Conservation (phyloP, 2,113 vertebrate species). For the Paracyprichromis sp. region DNA sequence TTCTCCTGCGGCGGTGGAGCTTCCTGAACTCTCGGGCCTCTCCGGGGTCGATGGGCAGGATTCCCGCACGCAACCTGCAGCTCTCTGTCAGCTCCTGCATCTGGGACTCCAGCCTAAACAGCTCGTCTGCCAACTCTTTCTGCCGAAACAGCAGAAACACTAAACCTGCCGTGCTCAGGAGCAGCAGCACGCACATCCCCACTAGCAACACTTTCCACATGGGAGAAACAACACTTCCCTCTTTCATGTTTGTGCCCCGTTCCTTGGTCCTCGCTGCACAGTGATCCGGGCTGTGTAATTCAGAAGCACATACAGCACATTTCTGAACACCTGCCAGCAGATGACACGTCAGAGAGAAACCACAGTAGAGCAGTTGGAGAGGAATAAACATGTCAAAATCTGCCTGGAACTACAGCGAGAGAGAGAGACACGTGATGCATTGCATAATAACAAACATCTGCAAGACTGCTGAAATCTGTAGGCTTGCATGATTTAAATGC, state of each 20-base stretch:
- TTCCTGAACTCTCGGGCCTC: neutral
- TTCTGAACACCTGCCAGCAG: conserved; percentile 39
- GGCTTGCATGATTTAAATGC: neutral
- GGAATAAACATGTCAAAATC: conserved; percentile 44
- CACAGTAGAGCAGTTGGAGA: neutral
- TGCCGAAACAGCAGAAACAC: conserved; percentile 72
- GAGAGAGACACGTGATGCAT: neutral
- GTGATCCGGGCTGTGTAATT: conserved; percentile 12
- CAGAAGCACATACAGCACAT: conserved; percentile 17
- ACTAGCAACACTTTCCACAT: conserved; percentile 52
- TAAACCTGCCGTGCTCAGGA: conserved; percentile 69
- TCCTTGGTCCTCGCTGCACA: neutral
- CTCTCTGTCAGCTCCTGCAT: conserved; percentile 45
- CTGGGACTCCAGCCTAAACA: conserved; percentile 64
- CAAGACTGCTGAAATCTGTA: conserved; percentile 9
- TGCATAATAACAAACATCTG: conserved; percentile 43
- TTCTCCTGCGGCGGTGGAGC: conserved; percentile 69
- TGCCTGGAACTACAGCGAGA: neutral
- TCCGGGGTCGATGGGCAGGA: neutral
- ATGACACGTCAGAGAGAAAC: conserved; percentile 31
- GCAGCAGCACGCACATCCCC: conserved; percentile 60
- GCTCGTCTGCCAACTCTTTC: conserved; percentile 66
- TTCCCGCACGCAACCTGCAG: neutral
- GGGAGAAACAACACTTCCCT: neutral
- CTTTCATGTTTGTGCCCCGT: conserved; percentile 26